Evolutionary conservation across 2,888 invertebrate species (phyloP).

Genomic region (Mythimna lalbum): DNA sequence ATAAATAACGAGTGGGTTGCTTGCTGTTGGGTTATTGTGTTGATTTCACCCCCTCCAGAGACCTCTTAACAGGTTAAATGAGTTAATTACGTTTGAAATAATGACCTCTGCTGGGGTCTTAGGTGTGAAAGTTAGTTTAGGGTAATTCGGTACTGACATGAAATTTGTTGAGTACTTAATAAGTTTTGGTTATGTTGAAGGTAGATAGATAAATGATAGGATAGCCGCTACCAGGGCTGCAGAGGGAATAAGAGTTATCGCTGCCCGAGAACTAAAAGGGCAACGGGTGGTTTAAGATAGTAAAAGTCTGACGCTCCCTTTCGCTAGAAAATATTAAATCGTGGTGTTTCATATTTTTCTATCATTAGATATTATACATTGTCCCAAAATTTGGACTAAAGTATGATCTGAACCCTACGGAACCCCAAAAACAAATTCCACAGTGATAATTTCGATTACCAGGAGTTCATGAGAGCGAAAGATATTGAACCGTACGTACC

Average conservation of each 20-base stretch:
- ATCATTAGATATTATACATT: neutral
- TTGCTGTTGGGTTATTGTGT: constrained; percentile 59
- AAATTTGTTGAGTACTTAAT: constrained; percentile 21
- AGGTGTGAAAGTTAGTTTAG: constrained; percentile 43
- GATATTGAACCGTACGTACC: neutral
- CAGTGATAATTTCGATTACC: constrained; percentile 11
- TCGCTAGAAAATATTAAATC: too few relatives aligned
- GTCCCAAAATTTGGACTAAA: neutral
- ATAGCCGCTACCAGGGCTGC: too few relatives aligned
- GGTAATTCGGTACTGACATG: constrained; percentile 12
- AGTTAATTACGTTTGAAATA: constrained; percentile 64
- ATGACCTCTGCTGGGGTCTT: constrained; percentile 51
- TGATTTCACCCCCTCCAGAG: constrained; percentile 61
- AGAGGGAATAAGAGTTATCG: too few relatives aligned
- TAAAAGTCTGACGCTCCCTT: too few relatives aligned
- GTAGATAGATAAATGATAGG: too few relatives aligned
- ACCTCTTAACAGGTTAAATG: constrained; percentile 63
- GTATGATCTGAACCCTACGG: too few relatives aligned
- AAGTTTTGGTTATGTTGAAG: neutral
- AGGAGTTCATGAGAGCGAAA: neutral
- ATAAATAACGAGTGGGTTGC: constrained; percentile 56
- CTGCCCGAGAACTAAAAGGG: too few relatives aligned
- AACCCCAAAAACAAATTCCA: too few relatives aligned
- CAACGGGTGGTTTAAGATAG: too few relatives aligned
- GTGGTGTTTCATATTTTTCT: neutral